These are phyloP conservation scores for Diorhabda sublineata DNA, from an alignment of 1,140 invertebrate genomes.

Conservation along the genomic window DNA sequence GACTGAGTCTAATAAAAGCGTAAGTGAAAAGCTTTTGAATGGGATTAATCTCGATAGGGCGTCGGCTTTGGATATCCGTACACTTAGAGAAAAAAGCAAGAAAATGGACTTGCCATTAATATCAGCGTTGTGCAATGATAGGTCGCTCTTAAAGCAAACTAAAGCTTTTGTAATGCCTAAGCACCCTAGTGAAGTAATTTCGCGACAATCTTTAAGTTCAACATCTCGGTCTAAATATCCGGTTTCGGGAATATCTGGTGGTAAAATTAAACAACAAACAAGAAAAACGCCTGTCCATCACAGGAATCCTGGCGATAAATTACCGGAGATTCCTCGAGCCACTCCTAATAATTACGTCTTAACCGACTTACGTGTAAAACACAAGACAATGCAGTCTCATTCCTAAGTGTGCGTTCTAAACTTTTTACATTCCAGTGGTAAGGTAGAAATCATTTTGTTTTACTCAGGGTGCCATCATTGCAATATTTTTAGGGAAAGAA, in stretches of 20 bases:
- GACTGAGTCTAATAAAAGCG: conserved; percentile 23
- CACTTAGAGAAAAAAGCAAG: conserved; percentile 78
- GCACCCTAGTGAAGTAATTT: conserved; percentile 49
- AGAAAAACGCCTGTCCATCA: conserved; percentile 55
- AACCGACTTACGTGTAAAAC: conserved; percentile 42
- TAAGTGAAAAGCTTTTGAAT: conserved; percentile 17
- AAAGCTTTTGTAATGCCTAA: conserved; percentile 75
- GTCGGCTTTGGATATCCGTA: conserved; percentile 68
- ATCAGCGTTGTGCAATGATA: conserved; percentile 84
- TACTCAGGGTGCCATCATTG: conserved; percentile 47
- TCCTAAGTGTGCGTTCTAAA: conserved; percentile 28
- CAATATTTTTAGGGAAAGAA: conserved; percentile 30
- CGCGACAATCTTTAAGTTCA: conserved; percentile 34
- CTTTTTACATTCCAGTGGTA: conserved; percentile 28
- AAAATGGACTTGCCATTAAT: conserved; percentile 84
- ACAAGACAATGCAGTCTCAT: conserved; percentile 44
- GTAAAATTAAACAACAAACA: conserved; percentile 54
- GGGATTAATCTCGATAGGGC: conserved; percentile 15
- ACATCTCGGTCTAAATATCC: conserved; percentile 53
- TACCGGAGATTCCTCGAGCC: conserved; percentile 48
- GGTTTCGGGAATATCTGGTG: conserved; percentile 58
- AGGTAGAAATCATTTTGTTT: conserved; percentile 28
- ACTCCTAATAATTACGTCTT: conserved; percentile 47
- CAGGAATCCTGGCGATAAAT: conserved; percentile 58
- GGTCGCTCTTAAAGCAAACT: conserved; percentile 77